Base-by-base conservation (phyloP, 2,113 vertebrate species). In the Emydocephalus ijimae region DNA sequence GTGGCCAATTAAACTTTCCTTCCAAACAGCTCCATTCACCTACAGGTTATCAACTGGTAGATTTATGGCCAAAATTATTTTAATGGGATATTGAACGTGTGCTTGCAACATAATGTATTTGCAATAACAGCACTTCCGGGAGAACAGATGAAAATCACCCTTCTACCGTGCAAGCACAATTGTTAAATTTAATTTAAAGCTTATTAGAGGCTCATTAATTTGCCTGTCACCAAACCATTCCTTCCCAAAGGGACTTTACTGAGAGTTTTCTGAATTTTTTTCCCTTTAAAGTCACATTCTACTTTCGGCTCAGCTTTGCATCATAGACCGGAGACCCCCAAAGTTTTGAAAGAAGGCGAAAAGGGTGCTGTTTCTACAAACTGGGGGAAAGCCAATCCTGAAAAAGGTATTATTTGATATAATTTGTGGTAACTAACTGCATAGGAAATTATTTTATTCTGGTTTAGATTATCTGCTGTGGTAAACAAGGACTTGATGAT, bases 51-150 rank as follows among this genome's bases (percentile, higher is more conserved):
- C 94, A 92, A 90, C 94, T 90, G 91, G 90, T 1, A 89, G 93
- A 87, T 95, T 93, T 92, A 89, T 94, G 93, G 85, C 95, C 92
- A 93, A 92, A 93, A 18, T 0, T 15, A 88, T 89, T 94, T 94
- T 92, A 93, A 89, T 89, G 94, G 94, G 94, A 92, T 93, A 56
- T 20, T 7, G 91, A 94, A 95, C n/a, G 90, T 0, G 0, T 87
- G 26, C 81, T 91, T 93, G 92, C 87, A 90, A 91, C 85, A 54
- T 85, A 5, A 91, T 91, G 89, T 90, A 23, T 64, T 74, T 92
- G 81, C 29, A 81, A 85, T 91, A 92, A 69, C 45, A 87, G 81
- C 26, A 24, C 74, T 92, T 89, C 86, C 64, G 29, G 91, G 89
- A 88, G 59, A 88, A 54, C 88, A 94, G 92, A 93, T 87, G 34